Percentiles rank a stretch among this genome's conserved stretches.
Conservation (phyloP, 1,140 invertebrate genomes). For the Pissodes strobi region DNA sequence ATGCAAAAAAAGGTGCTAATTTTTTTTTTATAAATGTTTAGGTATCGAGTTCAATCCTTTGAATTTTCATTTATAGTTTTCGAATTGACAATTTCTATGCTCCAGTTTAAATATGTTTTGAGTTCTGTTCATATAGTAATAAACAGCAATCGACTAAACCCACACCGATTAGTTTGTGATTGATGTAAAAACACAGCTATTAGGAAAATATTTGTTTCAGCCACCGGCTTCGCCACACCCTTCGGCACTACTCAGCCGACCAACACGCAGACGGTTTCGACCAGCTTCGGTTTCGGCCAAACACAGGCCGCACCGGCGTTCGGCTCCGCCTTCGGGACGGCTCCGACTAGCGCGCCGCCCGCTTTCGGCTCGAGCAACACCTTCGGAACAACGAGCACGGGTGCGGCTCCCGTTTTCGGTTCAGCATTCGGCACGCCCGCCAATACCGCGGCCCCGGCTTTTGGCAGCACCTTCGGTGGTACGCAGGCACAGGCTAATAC, state of each 20-base stretch:
- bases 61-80: no score
- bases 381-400: slow-evolving; percentile 15
- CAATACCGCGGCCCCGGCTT: slow-evolving; percentile 52
- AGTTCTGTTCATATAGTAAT: neutral
- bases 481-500: no score
- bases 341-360: slow-evolving; percentile 37
- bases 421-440: slow-evolving; percentile 56
- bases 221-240: slow-evolving; percentile 33
- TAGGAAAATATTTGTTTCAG: slow-evolving; percentile 23
- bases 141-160: neutral
- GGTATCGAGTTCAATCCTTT: no score
- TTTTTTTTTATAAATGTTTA: no score
- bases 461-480: slow-evolving; percentile 51
- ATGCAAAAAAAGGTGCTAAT: no score
- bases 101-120: no score
- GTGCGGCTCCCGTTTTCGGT: slow-evolving; percentile 45
- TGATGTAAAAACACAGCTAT: neutral
- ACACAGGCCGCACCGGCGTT: slow-evolving; percentile 35
- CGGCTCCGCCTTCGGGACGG: slow-evolving; percentile 46
- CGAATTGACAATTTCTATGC: no score
- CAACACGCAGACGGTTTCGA: slow-evolving; percentile 25
- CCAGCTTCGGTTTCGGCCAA: slow-evolving; percentile 31
- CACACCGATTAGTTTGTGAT: neutral
- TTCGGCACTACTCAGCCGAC: slow-evolving; percentile 32
- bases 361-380: slow-evolving; percentile 40